These are phyloP conservation scores for Saxidomus purpurata DNA, from an alignment of 1,140 invertebrate genomes.

Conservation along the genomic window DNA sequence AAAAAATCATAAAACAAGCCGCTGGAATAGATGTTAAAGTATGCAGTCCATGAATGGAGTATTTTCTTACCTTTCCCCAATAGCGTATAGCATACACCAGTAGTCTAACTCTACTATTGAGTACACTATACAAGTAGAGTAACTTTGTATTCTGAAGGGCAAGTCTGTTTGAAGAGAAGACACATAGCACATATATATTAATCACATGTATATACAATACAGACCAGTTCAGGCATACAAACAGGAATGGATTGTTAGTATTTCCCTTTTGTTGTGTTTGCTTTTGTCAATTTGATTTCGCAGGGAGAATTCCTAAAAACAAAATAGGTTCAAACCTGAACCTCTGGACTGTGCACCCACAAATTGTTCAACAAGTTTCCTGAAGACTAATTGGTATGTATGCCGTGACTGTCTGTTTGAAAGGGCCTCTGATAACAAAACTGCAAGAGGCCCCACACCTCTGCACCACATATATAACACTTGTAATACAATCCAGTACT, in stretches of 20 bases:
- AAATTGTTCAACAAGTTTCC: neutral
- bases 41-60: neutral
- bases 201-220: slow-evolving; percentile 26
- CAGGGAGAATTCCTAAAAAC: neutral
- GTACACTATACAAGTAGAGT: slow-evolving; percentile 65
- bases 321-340: neutral
- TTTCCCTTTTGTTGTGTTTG: neutral
- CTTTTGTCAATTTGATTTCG: no score
- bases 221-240: neutral
- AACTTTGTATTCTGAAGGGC: slow-evolving; percentile 72
- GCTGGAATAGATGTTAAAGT: no score
- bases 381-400: neutral
- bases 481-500: neutral
- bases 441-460: slow-evolving; percentile 24
- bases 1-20: no score
- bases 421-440: neutral
- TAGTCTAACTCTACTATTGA: slow-evolving; percentile 69
- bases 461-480: slow-evolving; percentile 46
- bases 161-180: slow-evolving; percentile 62
- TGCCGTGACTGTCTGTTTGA: slow-evolving; percentile 32
- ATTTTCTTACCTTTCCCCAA: slow-evolving; percentile 70
- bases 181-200: neutral
- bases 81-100: slow-evolving; percentile 73
- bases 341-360: neutral
- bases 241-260: neutral